Base-by-base conservation (phyloP, 2,888 invertebrate species). In the Maniola hyperantus region DNA sequence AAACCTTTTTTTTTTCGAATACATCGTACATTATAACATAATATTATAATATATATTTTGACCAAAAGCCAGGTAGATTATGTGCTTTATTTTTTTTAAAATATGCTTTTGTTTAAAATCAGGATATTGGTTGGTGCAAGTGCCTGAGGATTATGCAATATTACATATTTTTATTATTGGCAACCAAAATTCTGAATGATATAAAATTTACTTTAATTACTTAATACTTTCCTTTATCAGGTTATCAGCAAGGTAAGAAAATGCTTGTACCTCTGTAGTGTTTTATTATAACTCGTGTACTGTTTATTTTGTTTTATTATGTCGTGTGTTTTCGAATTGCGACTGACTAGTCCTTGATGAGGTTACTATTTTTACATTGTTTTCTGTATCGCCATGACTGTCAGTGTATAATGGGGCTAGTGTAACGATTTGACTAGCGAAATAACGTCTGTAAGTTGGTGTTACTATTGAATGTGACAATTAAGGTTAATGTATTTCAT, bases 221-320 rank as follows among this genome's bases (percentile, higher is more conserved):
- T 73, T 74, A 80, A 76, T 76, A 74, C 76, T 84, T 85, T 85
- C 85, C 81, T 82, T 83, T 85, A 84, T 89, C 90, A 90, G 91
- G 91, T 89, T 83, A 77, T 70, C 82, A 74, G 66, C 70, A 87
- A 91, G 91, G 91, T 91, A 91, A 91, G 91, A 80, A 78, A 77
- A 83, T 83, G 83, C 83, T 88, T 87, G 84, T 83, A 83, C 39
- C 42, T 42, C 46, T 80, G 81, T 81, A 78, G 79, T 72, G 78
- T 76, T 81, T 79, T 79, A 79, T 80, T 81, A 76, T 34, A 75
- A 48, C 46, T 39, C 54, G 48, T 76, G 53, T 54, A 60, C 50
- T 54, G 60, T 76, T 80, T 76, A 78, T 80, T 74, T 78, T 71
- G 15, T 66, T 57, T 61, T 55, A 73, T 20, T 36, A 44, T 58